Base-by-base conservation (phyloP, 1,140 invertebrate genomes). In the Pachypsylla venusta region DNA sequence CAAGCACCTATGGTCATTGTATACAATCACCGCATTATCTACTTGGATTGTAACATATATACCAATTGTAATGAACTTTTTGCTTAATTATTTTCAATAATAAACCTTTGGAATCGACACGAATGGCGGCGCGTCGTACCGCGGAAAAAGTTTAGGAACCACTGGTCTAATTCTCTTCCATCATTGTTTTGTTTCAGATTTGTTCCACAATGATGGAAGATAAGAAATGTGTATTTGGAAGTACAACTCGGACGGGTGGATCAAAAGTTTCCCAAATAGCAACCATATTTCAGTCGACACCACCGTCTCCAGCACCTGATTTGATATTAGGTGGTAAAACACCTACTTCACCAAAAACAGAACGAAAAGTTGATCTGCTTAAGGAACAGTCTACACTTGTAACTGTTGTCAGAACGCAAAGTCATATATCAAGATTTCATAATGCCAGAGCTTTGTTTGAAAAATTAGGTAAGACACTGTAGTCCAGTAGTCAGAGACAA, bases 381-480 rank as follows among this genome's bases (percentile, higher is more conserved):
- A 16, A 63, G 54, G 56, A 62, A 53, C 20, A 19, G 25, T 12
- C 71, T 24, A 75, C 73, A 30, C 77, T 78, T 65, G 81, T 84
- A 35, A 84, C 83, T 2, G 83, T 88, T n/a, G 85, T 85, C 40
- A 76, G 89, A 55, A 88, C 87, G 2, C 89, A 93, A 73, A 90
- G 87, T 62, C 88, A 92, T 69, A 80, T 91, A 62, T 83, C 87
- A 16, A 75, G 92, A 54, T 95, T 96, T 71, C 93, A 93, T 69
- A 91, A 87, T 71, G 92, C 92, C 0, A 76, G 89, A 27, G 91
- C 91, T 24, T 77, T 96, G 22, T 95, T 96, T 72, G 91, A 94
- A 70, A 91, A 92, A 67, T 76, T 95, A 58, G 89, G 89, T 59
- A 58, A 60, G 57, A 35, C 22, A 55, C n/a, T 30, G 54, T 39